Conservation (phyloP, 2,888 invertebrate species). For the Drosophila phalerata region DNA sequence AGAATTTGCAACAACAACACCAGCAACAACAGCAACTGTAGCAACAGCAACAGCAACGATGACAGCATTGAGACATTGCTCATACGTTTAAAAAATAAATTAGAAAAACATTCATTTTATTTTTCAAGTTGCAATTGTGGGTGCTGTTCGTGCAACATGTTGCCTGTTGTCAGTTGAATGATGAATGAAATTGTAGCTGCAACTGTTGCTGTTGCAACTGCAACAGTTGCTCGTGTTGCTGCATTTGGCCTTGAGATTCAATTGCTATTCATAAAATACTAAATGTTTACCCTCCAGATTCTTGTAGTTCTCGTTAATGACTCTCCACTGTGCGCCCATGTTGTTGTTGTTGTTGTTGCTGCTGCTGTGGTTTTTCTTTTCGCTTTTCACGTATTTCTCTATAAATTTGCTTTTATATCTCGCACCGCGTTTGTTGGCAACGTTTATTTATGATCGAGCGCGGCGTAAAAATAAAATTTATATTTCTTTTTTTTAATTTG, state of each 20-base stretch:
- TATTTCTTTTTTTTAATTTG: constrained; percentile 15
- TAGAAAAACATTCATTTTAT: neutral
- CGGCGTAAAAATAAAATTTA: constrained; percentile 55
- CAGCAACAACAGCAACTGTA: constrained; percentile 19
- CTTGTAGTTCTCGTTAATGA: constrained; percentile 82
- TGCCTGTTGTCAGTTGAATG: constrained; percentile 29
- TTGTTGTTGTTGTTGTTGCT: constrained; percentile 7
- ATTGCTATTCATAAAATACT: neutral
- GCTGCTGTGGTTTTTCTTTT: constrained; percentile 12
- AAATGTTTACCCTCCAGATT: constrained; percentile 80
- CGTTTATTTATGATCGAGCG: constrained; percentile 55
- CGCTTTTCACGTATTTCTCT: constrained; percentile 7
- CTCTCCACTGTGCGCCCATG: constrained; percentile 82
- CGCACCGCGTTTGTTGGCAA: constrained; percentile 16
- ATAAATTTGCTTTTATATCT: constrained; percentile 33
- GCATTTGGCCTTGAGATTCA: constrained; percentile 8
- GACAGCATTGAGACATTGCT: constrained; percentile 29
- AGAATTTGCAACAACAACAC: constrained; percentile 51
- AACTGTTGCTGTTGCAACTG: constrained; percentile 14
- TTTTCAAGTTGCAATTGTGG: constrained; percentile 20
- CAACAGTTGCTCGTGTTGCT: neutral
- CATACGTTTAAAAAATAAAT: neutral
- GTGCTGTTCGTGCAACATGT: constrained; percentile 43
- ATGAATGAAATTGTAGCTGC: constrained; percentile 29
- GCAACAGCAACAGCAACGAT: constrained; percentile 13